Evolutionary conservation across 2,113 vertebrate genomes (phyloP).

Genomic region (Pelecanus crispus): DNA sequence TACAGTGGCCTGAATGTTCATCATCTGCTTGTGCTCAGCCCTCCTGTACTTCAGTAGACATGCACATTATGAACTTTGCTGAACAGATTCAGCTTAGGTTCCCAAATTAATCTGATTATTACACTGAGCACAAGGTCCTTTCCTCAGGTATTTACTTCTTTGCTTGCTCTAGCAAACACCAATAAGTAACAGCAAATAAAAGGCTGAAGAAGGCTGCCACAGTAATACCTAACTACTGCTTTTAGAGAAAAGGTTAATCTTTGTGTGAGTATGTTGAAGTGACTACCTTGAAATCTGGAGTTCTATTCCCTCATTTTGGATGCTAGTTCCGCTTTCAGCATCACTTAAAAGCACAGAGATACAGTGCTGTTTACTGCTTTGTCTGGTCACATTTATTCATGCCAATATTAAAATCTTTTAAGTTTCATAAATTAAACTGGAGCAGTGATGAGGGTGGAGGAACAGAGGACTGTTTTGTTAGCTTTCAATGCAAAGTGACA

Average conservation of each 20-base stretch:
- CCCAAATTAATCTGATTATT: not conserved
- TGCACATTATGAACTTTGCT: not conserved
- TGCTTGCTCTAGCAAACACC: not conserved
- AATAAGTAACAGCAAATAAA: not conserved
- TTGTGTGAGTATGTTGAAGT: not conserved
- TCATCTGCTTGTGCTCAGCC: not conserved
- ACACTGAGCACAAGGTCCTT: not conserved
- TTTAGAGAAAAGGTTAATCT: not conserved
- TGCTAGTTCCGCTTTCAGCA: not conserved
- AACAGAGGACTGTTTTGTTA: not conserved
- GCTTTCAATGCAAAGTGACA: conserved; percentile 16
- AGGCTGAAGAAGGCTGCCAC: not conserved
- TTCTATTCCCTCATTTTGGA: not conserved
- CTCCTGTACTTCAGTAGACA: not conserved
- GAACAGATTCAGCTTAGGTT: not conserved
- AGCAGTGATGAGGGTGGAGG: not conserved
- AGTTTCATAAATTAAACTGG: not conserved
- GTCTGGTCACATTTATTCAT: not conserved
- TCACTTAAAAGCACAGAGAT: not conserved
- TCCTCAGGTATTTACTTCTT: not conserved
- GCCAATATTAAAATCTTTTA: conserved; percentile 5
- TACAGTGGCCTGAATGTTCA: not conserved
- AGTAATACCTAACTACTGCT: not conserved
- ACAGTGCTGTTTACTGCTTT: not conserved
- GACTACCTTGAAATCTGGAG: not conserved